These are phyloP conservation scores for Hydrophis major DNA, from an alignment of 2,797 vertebrate species.

Conservation along the genomic window DNA sequence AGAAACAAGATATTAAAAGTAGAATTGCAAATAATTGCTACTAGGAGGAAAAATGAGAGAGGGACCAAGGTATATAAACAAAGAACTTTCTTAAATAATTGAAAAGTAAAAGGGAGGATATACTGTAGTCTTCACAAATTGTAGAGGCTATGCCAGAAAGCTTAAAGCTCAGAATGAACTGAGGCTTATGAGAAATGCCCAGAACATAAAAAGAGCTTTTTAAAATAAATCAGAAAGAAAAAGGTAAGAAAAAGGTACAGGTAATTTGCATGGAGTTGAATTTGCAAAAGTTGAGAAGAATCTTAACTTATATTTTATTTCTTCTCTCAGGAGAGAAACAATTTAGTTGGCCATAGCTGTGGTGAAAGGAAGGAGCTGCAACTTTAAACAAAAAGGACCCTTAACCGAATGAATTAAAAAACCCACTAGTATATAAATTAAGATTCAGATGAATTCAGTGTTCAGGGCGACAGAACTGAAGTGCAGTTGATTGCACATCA, in stretches of 20 bases:
- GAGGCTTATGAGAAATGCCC: neutral
- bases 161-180: neutral
- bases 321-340: neutral
- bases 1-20: neutral
- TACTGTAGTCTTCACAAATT: neutral
- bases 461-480: neutral
- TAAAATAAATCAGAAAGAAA: neutral
- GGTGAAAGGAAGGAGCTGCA: neutral
- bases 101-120: neutral
- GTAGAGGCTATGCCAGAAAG: neutral
- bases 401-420: neutral
- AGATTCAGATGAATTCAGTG: neutral
- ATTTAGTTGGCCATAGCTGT: neutral
- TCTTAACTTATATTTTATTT: neutral
- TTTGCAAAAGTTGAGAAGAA: neutral
- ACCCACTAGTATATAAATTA: neutral
- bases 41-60: neutral
- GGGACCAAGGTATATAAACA: neutral
- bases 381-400: neutral
- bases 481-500: neutral
- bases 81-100: neutral
- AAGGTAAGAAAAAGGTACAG: neutral
- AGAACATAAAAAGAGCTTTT: neutral
- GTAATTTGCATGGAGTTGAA: neutral
- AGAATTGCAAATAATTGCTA: neutral